A percentile compares a stretch with the other conserved stretches of the same genome.
Conservation (phyloP, 2,888 invertebrate genomes). For the Chloromyia formosa region DNA sequence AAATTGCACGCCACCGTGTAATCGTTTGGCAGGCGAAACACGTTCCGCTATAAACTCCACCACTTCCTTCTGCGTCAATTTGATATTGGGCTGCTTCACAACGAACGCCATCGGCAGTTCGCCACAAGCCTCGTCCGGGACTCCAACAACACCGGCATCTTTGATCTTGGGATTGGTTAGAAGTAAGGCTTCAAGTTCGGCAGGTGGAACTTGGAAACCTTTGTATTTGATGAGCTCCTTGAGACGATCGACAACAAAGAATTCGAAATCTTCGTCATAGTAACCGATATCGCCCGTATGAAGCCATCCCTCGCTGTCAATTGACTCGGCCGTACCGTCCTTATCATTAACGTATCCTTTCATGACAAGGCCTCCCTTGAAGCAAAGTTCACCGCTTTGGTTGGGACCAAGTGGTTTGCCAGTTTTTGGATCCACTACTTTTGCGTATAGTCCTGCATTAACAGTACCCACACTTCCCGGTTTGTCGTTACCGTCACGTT, state of each 20-base stretch:
- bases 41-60: conserved; percentile 66
- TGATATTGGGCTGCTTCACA: conserved; percentile 68
- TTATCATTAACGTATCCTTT: conserved; percentile 82
- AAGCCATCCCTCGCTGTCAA: conserved; percentile 80
- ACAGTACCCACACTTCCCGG: conserved; percentile 75
- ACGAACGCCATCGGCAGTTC: conserved; percentile 81
- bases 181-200: conserved; percentile 85
- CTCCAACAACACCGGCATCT: conserved; percentile 84
- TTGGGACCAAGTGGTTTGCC: conserved; percentile 71
- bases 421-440: conserved; percentile 72
- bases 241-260: conserved; percentile 84
- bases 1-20: conserved; percentile 79
- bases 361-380: conserved; percentile 83
- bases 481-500: conserved; percentile 62
- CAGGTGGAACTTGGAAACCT: conserved; percentile 86
- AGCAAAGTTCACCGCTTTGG: conserved; percentile 82
- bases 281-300: conserved; percentile 85
- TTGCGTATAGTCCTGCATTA: conserved; percentile 71
- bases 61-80: conserved; percentile 68
- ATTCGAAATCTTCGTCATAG: conserved; percentile 78
- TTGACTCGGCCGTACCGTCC: conserved; percentile 71
- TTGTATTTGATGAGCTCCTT: conserved; percentile 94
- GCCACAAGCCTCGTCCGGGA: conserved; percentile 76
- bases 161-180: conserved; percentile 75
- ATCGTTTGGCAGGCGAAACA: conserved; percentile 76